phyloP scores from a whole-genome alignment of 2,888 invertebrate genomes.

The Drosophila ezoana region DNA sequence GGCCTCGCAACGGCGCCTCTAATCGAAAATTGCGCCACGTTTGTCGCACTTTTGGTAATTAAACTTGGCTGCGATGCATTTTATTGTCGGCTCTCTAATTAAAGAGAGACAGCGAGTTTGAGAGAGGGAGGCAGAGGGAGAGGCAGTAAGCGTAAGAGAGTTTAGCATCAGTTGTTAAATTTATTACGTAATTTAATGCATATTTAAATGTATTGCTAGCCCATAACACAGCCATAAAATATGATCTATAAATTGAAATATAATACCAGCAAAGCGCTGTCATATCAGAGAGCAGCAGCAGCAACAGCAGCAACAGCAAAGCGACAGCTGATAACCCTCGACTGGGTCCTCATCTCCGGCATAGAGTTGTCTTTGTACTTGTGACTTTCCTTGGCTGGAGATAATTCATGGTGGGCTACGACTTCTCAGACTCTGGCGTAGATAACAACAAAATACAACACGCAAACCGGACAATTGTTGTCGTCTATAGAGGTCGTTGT shows the following conservation, averaged over 20 bases:
- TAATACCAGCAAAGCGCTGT: conserved; percentile 31
- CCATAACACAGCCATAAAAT: conserved; percentile 24
- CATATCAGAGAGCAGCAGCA: not conserved
- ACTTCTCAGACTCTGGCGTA: conserved; percentile 10
- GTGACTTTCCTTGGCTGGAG: conserved; percentile 6
- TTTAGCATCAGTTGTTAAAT: conserved; percentile 29
- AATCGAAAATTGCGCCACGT: conserved; percentile 62
- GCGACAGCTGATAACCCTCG: conserved; percentile 49
- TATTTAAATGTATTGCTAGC: conserved; percentile 46
- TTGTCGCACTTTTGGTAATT: conserved; percentile 70
- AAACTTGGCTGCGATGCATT: conserved; percentile 66
- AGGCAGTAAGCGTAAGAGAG: not conserved
- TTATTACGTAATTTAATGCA: conserved; percentile 76
- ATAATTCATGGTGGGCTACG: conserved; percentile 42
- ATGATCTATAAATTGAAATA: conserved; percentile 49
- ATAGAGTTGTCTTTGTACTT: conserved; percentile 18
- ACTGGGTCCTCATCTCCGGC: conserved; percentile 3
- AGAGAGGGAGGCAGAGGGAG: not conserved
- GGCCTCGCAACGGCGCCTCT: conserved; percentile 36
- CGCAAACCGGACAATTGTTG: conserved; percentile 21
- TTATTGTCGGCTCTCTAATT: conserved; percentile 62
- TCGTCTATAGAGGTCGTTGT: conserved; percentile 39
- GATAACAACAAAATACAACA: conserved; percentile 37
- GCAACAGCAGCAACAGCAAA: not conserved
- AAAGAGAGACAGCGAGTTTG: conserved; percentile 26